Percentiles rank a stretch among this genome's conserved stretches.
phyloP scores from a whole-genome alignment of 2,113 vertebrate genomes.

The Hippocampus guttulatus region DNA sequence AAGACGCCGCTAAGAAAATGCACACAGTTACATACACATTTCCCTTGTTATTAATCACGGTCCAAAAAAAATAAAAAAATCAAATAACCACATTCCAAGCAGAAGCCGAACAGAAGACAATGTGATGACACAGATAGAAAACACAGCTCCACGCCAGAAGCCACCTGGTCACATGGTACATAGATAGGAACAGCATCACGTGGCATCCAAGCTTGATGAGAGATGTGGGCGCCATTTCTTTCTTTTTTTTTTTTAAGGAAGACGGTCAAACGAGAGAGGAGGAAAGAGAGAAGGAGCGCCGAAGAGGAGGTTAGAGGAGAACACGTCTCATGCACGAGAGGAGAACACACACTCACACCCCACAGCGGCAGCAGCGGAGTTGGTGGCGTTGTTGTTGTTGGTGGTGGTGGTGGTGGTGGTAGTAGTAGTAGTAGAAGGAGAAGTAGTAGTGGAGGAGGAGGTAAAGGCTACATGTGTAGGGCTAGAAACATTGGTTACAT shows the following conservation, averaged over 20 bases:
- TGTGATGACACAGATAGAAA: slow-evolving; percentile 62
- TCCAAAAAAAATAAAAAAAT: slow-evolving; percentile 6
- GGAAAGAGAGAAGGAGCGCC: slow-evolving; percentile 75
- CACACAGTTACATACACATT: slow-evolving; percentile 57
- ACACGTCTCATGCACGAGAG: slow-evolving; percentile 95
- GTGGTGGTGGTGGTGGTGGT: slow-evolving; percentile 29
- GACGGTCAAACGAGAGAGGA: slow-evolving; percentile 60
- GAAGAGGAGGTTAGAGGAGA: slow-evolving; percentile 80
- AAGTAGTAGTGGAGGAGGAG: slow-evolving; percentile 1
- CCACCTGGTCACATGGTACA: slow-evolving; percentile 84
- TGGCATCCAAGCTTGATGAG: slow-evolving; percentile 81
- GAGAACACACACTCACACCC: slow-evolving; percentile 99
- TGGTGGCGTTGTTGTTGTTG: slow-evolving; percentile 80
- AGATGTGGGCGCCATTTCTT: slow-evolving; percentile 64
- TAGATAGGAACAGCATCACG: slow-evolving; percentile 68
- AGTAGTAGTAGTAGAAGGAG: slow-evolving; percentile 74
- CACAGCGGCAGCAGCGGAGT: slow-evolving; percentile 97
- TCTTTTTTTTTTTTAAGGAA: slow-evolving; percentile 13
- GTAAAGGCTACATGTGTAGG: slow-evolving; percentile 99
- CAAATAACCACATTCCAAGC: slow-evolving; percentile 61
- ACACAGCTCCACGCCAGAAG: slow-evolving; percentile 67
- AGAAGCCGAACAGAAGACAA: slow-evolving; percentile 71
- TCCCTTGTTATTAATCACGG: slow-evolving; percentile 37
- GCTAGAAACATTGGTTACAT: slow-evolving; percentile 99
- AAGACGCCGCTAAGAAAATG: slow-evolving; percentile 38